Conservation (phyloP, 2,888 invertebrate species). For the Asteroscopus sphinx region DNA sequence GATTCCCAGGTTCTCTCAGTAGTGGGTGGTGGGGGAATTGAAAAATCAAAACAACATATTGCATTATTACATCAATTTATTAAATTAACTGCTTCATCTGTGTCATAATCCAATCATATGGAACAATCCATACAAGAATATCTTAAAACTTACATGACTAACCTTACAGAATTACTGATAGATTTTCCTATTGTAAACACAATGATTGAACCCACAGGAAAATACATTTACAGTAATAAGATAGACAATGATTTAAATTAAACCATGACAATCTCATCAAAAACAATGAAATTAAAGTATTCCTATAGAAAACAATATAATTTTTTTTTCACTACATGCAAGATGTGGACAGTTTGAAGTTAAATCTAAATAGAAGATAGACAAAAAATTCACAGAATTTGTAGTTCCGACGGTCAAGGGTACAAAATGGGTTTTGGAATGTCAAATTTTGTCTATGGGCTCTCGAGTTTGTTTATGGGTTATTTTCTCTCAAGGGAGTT, state of each 20-base stretch:
- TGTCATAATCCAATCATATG: slow-evolving; percentile 71
- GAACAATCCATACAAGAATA: slow-evolving; percentile 69
- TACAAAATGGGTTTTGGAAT: slow-evolving; percentile 47
- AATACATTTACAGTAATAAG: slow-evolving; percentile 51
- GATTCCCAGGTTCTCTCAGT: too few species aligned
- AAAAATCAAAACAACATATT: slow-evolving; percentile 36
- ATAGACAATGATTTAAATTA: slow-evolving; percentile 39
- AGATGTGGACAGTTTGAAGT: slow-evolving; percentile 23
- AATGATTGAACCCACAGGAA: slow-evolving; percentile 54
- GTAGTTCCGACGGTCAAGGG: slow-evolving; percentile 9
- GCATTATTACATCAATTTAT: slow-evolving; percentile 72
- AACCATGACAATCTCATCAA: slow-evolving; percentile 23
- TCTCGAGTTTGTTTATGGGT: too few species aligned
- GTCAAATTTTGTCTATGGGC: slow-evolving; percentile 46
- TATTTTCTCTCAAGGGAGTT: slow-evolving; percentile 10
- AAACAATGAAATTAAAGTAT: slow-evolving; percentile 19
- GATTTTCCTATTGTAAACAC: slow-evolving; percentile 57
- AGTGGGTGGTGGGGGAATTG: not conserved
- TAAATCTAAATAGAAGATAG: slow-evolving; percentile 13
- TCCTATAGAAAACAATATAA: slow-evolving; percentile 17
- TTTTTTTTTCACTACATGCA: slow-evolving; percentile 5
- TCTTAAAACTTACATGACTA: slow-evolving; percentile 71
- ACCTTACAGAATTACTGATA: slow-evolving; percentile 62
- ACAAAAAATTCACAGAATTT: slow-evolving; percentile 30
- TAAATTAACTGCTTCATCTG: slow-evolving; percentile 71